A percentile compares a stretch with the other conserved stretches of the same genome.
phyloP scores from a whole-genome alignment of 2,888 invertebrate genomes.

The Eulithis testata region DNA sequence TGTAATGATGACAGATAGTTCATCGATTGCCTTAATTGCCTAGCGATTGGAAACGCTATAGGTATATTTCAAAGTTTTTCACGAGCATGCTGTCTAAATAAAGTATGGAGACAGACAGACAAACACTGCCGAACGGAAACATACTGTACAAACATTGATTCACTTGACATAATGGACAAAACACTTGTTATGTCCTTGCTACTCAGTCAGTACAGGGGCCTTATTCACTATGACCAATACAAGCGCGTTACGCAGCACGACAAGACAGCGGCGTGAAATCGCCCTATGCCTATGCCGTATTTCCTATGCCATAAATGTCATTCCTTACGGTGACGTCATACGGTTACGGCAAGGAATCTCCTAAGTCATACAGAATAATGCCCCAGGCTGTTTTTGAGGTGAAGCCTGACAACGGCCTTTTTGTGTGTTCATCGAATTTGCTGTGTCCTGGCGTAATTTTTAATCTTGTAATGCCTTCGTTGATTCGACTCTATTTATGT shows the following conservation, averaged over 20 bases:
- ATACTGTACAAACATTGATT: constrained; percentile 36
- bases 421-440: constrained; percentile 53
- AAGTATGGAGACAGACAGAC: constrained; percentile 23
- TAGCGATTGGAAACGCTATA: too few relatives aligned
- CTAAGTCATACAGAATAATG: too few relatives aligned
- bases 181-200: constrained; percentile 56
- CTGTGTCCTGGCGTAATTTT: constrained; percentile 54
- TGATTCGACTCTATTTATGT: constrained; percentile 25
- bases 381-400: constrained; percentile 55
- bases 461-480: constrained; percentile 48
- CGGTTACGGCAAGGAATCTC: too few relatives aligned
- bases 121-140: constrained; percentile 26
- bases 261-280: too few relatives aligned
- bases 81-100: background rate
- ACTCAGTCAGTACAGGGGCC: too few relatives aligned
- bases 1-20: too few relatives aligned
- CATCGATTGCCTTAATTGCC: too few relatives aligned
- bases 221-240: too few relatives aligned
- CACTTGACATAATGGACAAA: constrained; percentile 31
- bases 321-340: too few relatives aligned
- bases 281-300: too few relatives aligned
- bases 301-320: too few relatives aligned
- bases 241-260: too few relatives aligned
- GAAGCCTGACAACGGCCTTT: constrained; percentile 68
- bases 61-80: constrained; percentile 1